Percentiles rank a stretch among this genome's conserved stretches.
Conservation (phyloP, 2,797 vertebrate species). For the Phrynocephalus guinanensis region DNA sequence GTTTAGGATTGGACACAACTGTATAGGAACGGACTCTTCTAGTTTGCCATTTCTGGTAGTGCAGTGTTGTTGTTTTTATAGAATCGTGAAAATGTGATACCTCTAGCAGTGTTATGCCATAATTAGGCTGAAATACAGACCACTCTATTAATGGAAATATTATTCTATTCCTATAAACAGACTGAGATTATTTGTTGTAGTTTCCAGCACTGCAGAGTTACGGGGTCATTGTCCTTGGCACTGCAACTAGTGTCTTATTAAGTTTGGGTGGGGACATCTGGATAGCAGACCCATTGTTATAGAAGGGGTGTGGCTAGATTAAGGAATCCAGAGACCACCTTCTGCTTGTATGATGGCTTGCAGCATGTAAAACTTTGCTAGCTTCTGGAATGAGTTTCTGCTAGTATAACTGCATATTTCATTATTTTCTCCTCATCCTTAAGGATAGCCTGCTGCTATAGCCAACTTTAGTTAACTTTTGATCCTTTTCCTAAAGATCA, state of each 20-base stretch:
- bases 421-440: neutral
- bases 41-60: conserved; percentile 1
- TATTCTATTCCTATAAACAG: conserved; percentile 69
- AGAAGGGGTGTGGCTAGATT: conserved; percentile 36
- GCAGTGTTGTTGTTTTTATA: neutral
- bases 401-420: neutral
- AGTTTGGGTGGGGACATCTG: conserved; percentile 72
- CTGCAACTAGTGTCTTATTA: conserved; percentile 58
- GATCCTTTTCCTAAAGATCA: neutral
- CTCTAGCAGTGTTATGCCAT: conserved; percentile 67
- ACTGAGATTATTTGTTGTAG: conserved; percentile 62
- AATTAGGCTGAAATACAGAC: conserved; percentile 63
- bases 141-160: conserved; percentile 61
- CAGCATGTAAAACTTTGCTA: neutral
- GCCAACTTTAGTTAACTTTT: neutral
- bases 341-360: neutral
- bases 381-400: conserved; percentile 1
- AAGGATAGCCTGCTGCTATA: neutral
- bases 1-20: neutral
- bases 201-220: conserved; percentile 60
- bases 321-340: conserved; percentile 34
- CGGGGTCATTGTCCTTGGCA: conserved; percentile 48
- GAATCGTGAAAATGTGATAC: conserved; percentile 8
- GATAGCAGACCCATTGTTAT: conserved; percentile 38
- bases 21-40: neutral